Evolutionary conservation across 2,797 vertebrate species (phyloP), one percentile per base, ranked within the genome.

Genomic region (Loriculus beryllinus): DNA sequence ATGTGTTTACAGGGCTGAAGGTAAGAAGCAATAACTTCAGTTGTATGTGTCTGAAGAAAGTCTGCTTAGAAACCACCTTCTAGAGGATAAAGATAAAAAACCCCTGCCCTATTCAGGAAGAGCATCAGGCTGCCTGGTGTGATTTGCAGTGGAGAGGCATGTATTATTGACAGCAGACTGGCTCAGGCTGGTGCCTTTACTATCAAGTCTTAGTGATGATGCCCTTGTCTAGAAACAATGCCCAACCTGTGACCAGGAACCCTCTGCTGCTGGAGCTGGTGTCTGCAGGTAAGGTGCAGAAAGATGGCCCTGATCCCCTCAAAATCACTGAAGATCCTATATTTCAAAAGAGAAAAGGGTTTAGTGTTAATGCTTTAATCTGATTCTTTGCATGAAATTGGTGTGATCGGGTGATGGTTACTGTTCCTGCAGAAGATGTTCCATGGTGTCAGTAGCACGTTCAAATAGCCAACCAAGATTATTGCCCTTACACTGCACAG

Each of bases 221-320:
- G 33, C 4, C 8, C 37, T 33, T 60, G 17, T 47, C 39, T 65
- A 47, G 42, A 51, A 70, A 42, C 29, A 28, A 16, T 2, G 2
- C 19, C 11, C 33, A 20, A 0, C 0, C 0, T 25, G 31, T 20
- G 68, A 59, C 33, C 40, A 54, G 68, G 37, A 74, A 1, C n/a
- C 29, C 40, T 10, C 67, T 45, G 37, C 45, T 52, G 7, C 40
- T 82, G 82, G 28, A 39, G 39, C 62, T 84, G 57, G 9, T 39
- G 57, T 8, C 72, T 70, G 68, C 69, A 51, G 60, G 37, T 49
- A n/a, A 35, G 60, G 40, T 8, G 4, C 2, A 43, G 65, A 33
- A n/a, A 56, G 33, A 22, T 17, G 31, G 14, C 39, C 19, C 65
- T 40, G 37, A 40, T 31, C 4, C 39, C 70, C 76, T 40, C 9